Conservation (phyloP, 2,797 vertebrate genomes). For the Novumbra hubbsi region DNA sequence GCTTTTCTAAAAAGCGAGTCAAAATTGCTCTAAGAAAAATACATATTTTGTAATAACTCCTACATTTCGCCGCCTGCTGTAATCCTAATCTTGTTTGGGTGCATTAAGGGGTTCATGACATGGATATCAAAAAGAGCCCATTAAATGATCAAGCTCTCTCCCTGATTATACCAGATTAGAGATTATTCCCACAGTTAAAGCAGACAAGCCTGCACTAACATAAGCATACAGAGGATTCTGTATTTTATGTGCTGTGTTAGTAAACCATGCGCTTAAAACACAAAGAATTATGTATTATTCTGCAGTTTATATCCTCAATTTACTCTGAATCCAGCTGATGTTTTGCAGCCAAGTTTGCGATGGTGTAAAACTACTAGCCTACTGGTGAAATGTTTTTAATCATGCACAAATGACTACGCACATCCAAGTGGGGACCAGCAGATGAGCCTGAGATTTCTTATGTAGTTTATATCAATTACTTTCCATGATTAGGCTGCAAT, state of each 20-base stretch:
- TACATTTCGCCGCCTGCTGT: constrained; percentile 8
- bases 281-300: neutral
- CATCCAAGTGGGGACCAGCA: neutral
- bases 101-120: constrained; percentile 18
- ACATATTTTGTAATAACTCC: constrained; percentile 16
- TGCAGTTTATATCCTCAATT: neutral
- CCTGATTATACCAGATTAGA: constrained; percentile 52
- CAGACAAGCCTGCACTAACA: constrained; percentile 42
- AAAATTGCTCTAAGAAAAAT: neutral
- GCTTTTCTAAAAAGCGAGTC: neutral
- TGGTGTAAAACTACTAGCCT: neutral
- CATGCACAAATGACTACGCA: neutral
- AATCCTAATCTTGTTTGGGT: constrained; percentile 43
- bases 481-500: constrained; percentile 1
- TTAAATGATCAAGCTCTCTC: constrained; percentile 24
- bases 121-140: constrained; percentile 21
- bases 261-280: constrained; percentile 55
- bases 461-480: neutral
- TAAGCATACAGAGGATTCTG: constrained; percentile 52
- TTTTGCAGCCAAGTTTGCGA: neutral
- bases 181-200: constrained; percentile 60
- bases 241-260: constrained; percentile 28
- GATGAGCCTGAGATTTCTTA: neutral
- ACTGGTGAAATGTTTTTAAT: neutral
- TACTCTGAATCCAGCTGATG: neutral